phyloP scores from a whole-genome alignment of 2,888 invertebrate species.

The Lucinisca nassula region DNA sequence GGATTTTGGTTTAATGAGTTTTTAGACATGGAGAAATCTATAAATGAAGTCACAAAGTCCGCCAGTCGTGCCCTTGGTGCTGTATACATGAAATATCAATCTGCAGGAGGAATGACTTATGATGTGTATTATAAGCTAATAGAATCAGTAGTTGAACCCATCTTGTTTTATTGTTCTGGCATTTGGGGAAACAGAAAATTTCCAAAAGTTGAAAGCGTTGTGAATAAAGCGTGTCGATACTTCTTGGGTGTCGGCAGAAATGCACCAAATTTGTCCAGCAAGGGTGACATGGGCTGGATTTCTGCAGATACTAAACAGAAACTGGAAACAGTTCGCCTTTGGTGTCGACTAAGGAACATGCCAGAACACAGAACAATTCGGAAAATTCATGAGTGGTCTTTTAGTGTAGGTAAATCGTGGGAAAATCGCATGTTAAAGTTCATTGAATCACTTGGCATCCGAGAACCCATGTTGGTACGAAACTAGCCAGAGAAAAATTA shows the following conservation, averaged over 20 bases:
- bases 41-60: conserved; percentile 30
- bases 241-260: not conserved
- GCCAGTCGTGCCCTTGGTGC: conserved; percentile 30
- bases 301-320: not conserved
- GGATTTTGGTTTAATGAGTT: conserved; percentile 24
- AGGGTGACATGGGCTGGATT: not conserved
- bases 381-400: not conserved
- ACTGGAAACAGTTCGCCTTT: not conserved
- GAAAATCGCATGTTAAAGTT: conserved; percentile 1
- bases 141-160: conserved; percentile 6
- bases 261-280: not conserved
- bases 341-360: not conserved
- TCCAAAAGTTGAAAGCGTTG: not conserved
- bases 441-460: not conserved
- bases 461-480: not conserved
- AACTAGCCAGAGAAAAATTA: not conserved
- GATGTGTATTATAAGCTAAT: not conserved
- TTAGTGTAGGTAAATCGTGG: not conserved
- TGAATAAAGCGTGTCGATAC: conserved; percentile 8
- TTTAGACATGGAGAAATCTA: conserved; percentile 5
- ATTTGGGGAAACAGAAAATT: not conserved
- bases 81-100: not conserved
- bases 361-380: conserved; percentile 8
- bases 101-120: conserved; percentile 13
- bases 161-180: conserved; percentile 6